Percentiles rank a stretch among this genome's conserved stretches.
Conservation (phyloP, 2,888 invertebrate genomes). For the Helobdella robusta region DNA sequence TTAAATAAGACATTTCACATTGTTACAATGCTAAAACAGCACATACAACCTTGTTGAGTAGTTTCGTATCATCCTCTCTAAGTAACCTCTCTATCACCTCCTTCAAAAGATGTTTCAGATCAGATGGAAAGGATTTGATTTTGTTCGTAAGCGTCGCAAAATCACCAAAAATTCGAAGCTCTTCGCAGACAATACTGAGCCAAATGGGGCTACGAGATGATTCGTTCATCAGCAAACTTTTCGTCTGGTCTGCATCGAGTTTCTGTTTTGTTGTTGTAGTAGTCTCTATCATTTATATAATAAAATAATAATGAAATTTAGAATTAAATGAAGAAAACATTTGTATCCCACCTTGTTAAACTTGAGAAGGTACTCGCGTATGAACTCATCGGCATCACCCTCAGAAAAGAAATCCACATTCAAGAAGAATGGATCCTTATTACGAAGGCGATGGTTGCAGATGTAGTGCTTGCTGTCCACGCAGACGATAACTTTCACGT, state of each 20-base stretch:
- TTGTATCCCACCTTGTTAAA: slow-evolving; percentile 43
- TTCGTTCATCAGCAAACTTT: slow-evolving; percentile 36
- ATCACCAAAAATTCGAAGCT: slow-evolving; percentile 44
- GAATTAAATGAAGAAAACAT: too few species aligned
- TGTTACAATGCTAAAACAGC: too few species aligned
- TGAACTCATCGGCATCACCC: slow-evolving; percentile 36
- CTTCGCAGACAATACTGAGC: slow-evolving; percentile 42
- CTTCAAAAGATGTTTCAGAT: slow-evolving; percentile 38
- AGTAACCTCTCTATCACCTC: slow-evolving; percentile 38
- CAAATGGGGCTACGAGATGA: slow-evolving; percentile 41
- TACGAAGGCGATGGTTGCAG: slow-evolving; percentile 37
- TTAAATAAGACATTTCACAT: too few species aligned
- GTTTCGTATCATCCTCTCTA: slow-evolving; percentile 39
- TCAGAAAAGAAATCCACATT: slow-evolving; percentile 33
- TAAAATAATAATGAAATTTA: too few species aligned
- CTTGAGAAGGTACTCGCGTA: slow-evolving; percentile 35
- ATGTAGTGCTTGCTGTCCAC: slow-evolving; percentile 36
- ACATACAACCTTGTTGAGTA: slow-evolving; percentile 41
- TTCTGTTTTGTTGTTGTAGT: too few species aligned
- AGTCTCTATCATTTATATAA: too few species aligned
- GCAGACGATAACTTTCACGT: slow-evolving; percentile 40
- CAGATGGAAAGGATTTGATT: slow-evolving; percentile 38
- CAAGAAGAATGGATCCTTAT: slow-evolving; percentile 35
- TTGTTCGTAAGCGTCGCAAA: slow-evolving; percentile 39
- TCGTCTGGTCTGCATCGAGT: slow-evolving; percentile 39